Percentiles rank a stretch among this genome's conserved stretches.
phyloP scores from a whole-genome alignment of 2,888 invertebrate genomes.

The Pseudococcus longispinus region DNA sequence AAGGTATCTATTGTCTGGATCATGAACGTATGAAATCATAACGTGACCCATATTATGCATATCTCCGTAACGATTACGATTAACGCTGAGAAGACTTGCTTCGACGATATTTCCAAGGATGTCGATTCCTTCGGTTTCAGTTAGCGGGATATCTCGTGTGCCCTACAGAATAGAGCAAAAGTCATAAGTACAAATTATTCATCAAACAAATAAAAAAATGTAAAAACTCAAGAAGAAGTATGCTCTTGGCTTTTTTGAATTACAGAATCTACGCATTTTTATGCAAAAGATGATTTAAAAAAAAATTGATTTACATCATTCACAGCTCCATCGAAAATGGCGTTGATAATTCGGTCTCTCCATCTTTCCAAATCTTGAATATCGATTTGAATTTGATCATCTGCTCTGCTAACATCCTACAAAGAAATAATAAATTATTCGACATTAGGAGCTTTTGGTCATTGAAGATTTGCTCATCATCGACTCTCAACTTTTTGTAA shows the following conservation, averaged over 20 bases:
- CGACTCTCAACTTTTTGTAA: neutral
- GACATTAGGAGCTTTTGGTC: neutral
- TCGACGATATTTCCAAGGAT: conserved; percentile 82
- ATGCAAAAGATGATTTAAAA: no score
- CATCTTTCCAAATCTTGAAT: conserved; percentile 77
- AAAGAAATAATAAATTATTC: conserved; percentile 60
- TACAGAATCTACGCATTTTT: no score
- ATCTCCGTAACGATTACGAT: conserved; percentile 77
- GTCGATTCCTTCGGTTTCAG: conserved; percentile 77
- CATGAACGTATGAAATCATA: conserved; percentile 78
- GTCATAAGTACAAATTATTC: neutral
- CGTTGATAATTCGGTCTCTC: conserved; percentile 76
- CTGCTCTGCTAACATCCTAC: conserved; percentile 72
- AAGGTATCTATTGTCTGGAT: conserved; percentile 78
- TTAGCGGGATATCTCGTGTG: conserved; percentile 63
- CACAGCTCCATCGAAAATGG: conserved; percentile 70
- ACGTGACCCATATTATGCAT: conserved; percentile 85
- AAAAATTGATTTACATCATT: neutral
- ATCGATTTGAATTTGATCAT: conserved; percentile 73
- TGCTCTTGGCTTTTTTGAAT: no score
- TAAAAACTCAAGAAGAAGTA: no score
- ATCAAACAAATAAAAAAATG: no score
- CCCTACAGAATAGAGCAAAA: no score
- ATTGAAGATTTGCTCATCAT: neutral
- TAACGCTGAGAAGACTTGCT: conserved; percentile 74